These are phyloP conservation scores for Brachycybe producta DNA, from an alignment of 2,888 invertebrate species.

Conservation along the genomic window DNA sequence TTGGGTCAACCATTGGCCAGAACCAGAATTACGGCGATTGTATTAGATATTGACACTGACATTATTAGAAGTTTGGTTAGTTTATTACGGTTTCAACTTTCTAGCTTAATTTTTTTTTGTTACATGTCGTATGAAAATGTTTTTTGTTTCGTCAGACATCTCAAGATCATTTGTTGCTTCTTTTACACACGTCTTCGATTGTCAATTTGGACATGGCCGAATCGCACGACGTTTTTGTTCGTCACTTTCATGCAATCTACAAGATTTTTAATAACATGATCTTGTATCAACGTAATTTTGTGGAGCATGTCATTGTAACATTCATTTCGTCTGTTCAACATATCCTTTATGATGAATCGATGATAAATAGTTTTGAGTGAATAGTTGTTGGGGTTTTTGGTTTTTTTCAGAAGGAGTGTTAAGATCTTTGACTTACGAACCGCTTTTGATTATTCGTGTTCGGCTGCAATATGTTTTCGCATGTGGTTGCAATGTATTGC, in stretches of 20 bases:
- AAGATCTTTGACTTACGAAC: no score
- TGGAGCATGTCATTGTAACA: not conserved
- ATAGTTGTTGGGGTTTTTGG: no score
- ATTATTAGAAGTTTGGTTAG: no score
- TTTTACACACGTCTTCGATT: slow-evolving; percentile 1
- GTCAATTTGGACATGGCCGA: not conserved
- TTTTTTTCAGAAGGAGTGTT: no score
- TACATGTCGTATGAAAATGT: not conserved
- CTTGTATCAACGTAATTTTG: not conserved
- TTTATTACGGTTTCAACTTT: not conserved
- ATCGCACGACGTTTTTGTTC: not conserved
- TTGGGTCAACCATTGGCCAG: no score
- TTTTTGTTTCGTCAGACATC: not conserved
- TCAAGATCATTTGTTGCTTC: not conserved
- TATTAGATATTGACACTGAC: no score
- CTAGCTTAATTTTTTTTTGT: not conserved
- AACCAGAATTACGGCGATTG: no score
- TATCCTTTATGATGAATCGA: no score
- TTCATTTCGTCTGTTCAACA: not conserved
- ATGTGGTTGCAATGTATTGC: no score
- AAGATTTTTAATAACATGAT: slow-evolving; percentile 4
- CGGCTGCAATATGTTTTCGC: no score
- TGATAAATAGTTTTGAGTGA: no score
- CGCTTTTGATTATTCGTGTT: no score
- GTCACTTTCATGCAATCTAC: not conserved